Conservation (phyloP, 1,140 invertebrate genomes). For the Campoletis sonorensis region DNA sequence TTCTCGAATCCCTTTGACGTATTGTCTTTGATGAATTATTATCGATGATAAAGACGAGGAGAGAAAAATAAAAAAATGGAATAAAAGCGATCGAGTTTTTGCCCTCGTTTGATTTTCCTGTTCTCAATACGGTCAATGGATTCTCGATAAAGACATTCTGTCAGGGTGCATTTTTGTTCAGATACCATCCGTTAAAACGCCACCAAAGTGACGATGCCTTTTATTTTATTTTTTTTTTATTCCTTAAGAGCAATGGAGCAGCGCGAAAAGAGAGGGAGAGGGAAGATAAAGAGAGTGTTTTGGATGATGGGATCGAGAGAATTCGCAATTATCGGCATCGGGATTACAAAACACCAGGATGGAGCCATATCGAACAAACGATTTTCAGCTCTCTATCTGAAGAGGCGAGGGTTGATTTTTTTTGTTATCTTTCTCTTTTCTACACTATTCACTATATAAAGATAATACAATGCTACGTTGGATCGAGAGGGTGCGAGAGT, state of each 20-base stretch:
- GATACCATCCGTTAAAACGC: conserved; percentile 58
- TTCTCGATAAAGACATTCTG: conserved; percentile 74
- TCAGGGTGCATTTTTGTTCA: conserved; percentile 68
- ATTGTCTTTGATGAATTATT: conserved; percentile 9
- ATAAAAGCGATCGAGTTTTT: neutral
- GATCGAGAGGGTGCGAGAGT: conserved; percentile 51
- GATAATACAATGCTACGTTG: conserved; percentile 11
- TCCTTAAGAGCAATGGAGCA: conserved; percentile 40
- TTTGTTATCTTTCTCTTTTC: neutral
- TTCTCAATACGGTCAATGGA: conserved; percentile 52
- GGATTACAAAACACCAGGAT: conserved; percentile 66
- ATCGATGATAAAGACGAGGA: neutral
- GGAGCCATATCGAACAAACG: conserved; percentile 67
- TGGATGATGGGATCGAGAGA: conserved; percentile 50
- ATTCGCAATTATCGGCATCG: conserved; percentile 70
- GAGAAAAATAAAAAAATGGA: neutral
- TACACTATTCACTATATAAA: neutral
- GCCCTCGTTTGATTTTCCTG: neutral
- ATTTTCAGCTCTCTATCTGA: conserved; percentile 63
- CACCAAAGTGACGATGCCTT: conserved; percentile 50
- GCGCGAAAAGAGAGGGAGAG: conserved; percentile 44
- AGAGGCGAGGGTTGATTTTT: conserved; percentile 31
- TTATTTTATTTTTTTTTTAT: too few species aligned
- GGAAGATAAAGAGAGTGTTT: conserved; percentile 47
- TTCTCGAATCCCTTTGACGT: conserved; percentile 4